Base-by-base conservation (phyloP, 2,797 vertebrate species). In the Anomalospiza imberbis region DNA sequence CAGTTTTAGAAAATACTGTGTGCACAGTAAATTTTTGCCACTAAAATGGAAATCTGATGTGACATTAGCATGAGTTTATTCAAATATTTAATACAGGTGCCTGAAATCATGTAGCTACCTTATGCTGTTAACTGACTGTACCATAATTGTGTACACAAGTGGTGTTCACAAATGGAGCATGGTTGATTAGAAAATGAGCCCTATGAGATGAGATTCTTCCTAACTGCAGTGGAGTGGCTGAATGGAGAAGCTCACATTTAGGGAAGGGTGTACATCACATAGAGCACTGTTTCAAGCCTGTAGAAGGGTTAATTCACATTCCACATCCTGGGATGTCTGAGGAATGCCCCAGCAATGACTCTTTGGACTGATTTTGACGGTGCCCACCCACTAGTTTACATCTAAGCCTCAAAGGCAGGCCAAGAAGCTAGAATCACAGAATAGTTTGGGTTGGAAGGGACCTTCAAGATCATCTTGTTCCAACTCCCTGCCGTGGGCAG, bases 101-200 rank as follows among this genome's bases (percentile, higher is more conserved):
- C 85, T 93, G 54, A 89, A 92, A 93, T 88, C 87, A 85, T 6
- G 3, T 68, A 89, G 44, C 55, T 75, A 61, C 78, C 42, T 85
- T 88, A 72, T 3, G 19, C 53, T 84, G 73, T 62, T 86, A 88
- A 85, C 93, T 72, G 70, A 54, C 85, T 94, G 71, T 84, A 70
- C 76, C 47, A 14, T 86, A 95, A 93, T 71, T 90, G 79, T 91
- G 91, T 93, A 91, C 88, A 86, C 76, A 90, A 93, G 83, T 75
- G 88, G 84, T 66, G 78, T 70, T 94, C 91, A 91, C 66, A 93
- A 90, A 88, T 65, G 90, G 50, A 89, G 73, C 66, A 68, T 13
- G 26, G 79, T 36, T 94, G 90, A 94, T 91, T 94, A 94, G 88
- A 85, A 97, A 95, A 95, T 84, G 84, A 95, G 78, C 68, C 74